phyloP scores from a whole-genome alignment of 2,113 vertebrate species.

The Delphinus delphis region DNA sequence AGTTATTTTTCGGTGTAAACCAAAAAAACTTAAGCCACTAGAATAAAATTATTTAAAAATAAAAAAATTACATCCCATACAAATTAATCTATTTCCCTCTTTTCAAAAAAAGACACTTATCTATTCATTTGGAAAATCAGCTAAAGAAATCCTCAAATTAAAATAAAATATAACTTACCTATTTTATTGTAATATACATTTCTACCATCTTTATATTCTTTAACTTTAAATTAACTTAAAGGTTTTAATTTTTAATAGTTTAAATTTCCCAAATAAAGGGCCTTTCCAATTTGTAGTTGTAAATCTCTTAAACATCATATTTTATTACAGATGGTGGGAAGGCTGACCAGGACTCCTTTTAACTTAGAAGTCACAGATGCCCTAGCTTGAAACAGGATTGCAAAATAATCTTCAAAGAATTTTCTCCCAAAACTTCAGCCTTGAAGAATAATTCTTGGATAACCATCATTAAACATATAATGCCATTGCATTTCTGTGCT shows the following conservation, averaged over 20 bases:
- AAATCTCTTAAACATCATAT: not conserved
- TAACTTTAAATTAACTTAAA: constrained; percentile 25
- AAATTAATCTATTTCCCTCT: not conserved
- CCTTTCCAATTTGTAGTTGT: not conserved
- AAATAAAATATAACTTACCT: not conserved
- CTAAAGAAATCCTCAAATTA: not conserved
- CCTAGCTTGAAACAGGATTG: not conserved
- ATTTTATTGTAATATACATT: not conserved
- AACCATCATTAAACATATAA: not conserved
- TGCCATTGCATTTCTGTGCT: not conserved
- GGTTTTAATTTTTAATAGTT: not conserved
- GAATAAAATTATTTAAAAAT: not conserved
- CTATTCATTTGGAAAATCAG: not conserved
- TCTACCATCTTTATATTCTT: not conserved
- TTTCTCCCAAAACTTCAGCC: not conserved
- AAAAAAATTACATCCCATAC: not conserved
- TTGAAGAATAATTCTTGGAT: not conserved
- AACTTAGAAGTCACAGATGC: not conserved
- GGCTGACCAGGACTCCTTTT: not conserved
- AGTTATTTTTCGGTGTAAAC: not conserved
- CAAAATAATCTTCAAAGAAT: not conserved
- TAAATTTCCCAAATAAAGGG: not conserved
- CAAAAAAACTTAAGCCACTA: constrained; percentile 18
- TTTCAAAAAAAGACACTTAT: not conserved
- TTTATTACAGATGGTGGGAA: not conserved